These are phyloP conservation scores for Sarotherodon lohbergeri DNA, from an alignment of 2,113 vertebrate species.

Conservation along the genomic window DNA sequence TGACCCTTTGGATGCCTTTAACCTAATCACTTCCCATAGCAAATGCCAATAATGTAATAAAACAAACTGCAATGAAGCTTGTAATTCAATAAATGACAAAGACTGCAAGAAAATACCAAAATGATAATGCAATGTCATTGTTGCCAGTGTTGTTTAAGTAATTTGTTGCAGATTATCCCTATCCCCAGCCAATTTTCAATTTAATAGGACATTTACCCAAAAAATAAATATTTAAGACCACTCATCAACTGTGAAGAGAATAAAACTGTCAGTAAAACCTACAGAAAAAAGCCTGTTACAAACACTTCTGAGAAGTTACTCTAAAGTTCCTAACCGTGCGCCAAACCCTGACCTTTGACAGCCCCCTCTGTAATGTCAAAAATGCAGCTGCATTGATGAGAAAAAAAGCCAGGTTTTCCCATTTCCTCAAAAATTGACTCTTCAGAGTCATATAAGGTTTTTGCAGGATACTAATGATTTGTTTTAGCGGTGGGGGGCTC, in stretches of 20 bases:
- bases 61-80: not conserved
- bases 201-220: not conserved
- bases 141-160: not conserved
- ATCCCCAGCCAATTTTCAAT: not conserved
- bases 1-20: conserved; percentile 6
- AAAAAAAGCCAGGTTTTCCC: conserved; percentile 46
- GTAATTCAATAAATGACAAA: conserved; percentile 10
- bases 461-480: conserved; percentile 64
- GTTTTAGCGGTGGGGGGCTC: conserved; percentile 50
- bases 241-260: not conserved
- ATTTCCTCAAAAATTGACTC: conserved; percentile 55
- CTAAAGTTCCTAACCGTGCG: not conserved
- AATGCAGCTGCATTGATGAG: conserved; percentile 33
- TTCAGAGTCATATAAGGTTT: conserved; percentile 44
- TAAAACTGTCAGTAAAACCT: not conserved
- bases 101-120: not conserved
- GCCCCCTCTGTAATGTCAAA: conserved; percentile 43
- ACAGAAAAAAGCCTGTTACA: not conserved
- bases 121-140: not conserved
- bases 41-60: conserved; percentile 8
- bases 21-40: not conserved
- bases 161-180: not conserved
- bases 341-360: conserved; percentile 23
- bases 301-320: not conserved
- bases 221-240: not conserved